Base-by-base conservation (phyloP, 1,140 invertebrate genomes). In the Atopsyche davidsoni region DNA sequence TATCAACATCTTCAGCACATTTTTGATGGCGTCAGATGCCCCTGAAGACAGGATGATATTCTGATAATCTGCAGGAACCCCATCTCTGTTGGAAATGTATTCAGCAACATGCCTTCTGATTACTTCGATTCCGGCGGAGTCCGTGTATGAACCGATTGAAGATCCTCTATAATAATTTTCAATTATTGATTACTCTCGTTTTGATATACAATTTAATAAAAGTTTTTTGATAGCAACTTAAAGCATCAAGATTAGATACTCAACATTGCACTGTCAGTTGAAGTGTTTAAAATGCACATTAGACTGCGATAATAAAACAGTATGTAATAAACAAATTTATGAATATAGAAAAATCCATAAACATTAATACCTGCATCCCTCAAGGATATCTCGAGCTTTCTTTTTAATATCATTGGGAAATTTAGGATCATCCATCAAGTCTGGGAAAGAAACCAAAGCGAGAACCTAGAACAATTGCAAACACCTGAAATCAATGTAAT, bases 141-240 rank as follows among this genome's bases (percentile, higher is more conserved):
- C 92, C 7, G 89, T 90, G 72, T 99, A 99, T 1, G 94, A 86
- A 4, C 94, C 89, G 35, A 91, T 79, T 36, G 88, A 92, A 2
- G 75, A 62, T 7, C 95, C 95, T 49, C 85, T 71, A 62, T 32
- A 51, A 53, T n/a, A 25, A 2, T 39, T 19, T 16, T 39, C 2
- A 14, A 9, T 9, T 9, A 13, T 9, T 28, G 25, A 9, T 28
- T 28, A 7, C 13, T 28, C 7, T 28, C 25, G n/a, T n/a, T n/a
- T n/a, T n/a, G n/a, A n/a, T n/a, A n/a, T n/a, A n/a, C n/a, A n/a
- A n/a, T n/a, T n/a, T n/a, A n/a, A n/a, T n/a, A n/a, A n/a, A n/a
- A n/a, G n/a, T n/a, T n/a, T n/a, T n/a, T n/a, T n/a, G n/a, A n/a
- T n/a, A n/a, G n/a, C n/a, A n/a, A n/a, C n/a, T n/a, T n/a, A n/a